A percentile compares a stretch with the other conserved stretches of the same genome.
Conservation (phyloP, 2,113 vertebrate genomes). For the Diglossa brunneiventris region DNA sequence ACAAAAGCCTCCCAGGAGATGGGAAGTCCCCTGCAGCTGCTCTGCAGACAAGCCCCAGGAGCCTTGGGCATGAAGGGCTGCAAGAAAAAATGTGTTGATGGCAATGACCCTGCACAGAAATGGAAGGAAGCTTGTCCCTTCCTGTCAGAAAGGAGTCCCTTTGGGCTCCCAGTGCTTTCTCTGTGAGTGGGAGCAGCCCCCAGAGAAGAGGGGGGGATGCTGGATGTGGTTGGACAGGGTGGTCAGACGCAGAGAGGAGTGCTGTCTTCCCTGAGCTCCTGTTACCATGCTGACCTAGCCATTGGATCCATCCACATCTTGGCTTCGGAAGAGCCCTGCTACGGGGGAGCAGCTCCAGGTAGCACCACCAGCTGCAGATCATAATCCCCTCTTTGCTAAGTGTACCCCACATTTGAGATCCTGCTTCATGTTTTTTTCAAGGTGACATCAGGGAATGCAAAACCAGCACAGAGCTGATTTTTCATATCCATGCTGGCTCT, state of each 20-base stretch:
- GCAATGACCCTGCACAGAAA: not conserved
- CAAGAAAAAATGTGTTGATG: not conserved
- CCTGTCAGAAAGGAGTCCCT: not conserved
- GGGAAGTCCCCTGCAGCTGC: not conserved
- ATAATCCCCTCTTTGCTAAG: not conserved
- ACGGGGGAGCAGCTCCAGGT: not conserved
- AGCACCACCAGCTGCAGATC: not conserved
- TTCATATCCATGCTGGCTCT: rapidly evolving
- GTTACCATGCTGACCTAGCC: not conserved
- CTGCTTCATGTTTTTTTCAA: rapidly evolving
- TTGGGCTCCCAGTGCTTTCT: not conserved
- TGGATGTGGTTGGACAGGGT: not conserved
- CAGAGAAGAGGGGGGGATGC: not conserved
- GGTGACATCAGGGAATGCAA: not conserved
- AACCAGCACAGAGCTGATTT: not conserved
- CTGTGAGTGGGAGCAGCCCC: rapidly evolving
- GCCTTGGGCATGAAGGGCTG: not conserved
- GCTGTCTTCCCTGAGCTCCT: not conserved
- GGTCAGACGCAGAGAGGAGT: not conserved
- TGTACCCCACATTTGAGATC: not conserved
- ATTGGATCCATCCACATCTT: not conserved
- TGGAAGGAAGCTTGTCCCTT: not conserved
- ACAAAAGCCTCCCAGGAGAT: not conserved
- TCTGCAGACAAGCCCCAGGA: not conserved
- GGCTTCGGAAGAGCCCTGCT: not conserved